phyloP scores from a whole-genome alignment of 2,113 vertebrate genomes.

The Corydoras maculifer region DNA sequence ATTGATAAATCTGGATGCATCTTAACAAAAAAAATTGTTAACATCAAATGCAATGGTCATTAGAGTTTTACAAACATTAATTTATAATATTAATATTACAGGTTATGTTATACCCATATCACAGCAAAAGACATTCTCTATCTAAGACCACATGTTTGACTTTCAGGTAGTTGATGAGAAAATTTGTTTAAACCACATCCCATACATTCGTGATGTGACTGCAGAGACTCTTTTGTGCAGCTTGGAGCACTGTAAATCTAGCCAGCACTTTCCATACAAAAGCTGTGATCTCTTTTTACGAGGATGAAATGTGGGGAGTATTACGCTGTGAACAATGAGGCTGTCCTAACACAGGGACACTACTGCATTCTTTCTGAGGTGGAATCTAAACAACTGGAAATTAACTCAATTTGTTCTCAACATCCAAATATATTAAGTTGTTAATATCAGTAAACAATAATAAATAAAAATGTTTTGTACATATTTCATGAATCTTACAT shows the following conservation, averaged over 20 bases:
- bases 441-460: no score
- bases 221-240: constrained; percentile 52
- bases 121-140: no score
- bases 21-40: no score
- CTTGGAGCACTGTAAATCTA: constrained; percentile 59
- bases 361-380: constrained; percentile 59
- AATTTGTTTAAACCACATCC: constrained; percentile 51
- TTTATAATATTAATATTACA: no score
- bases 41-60: no score
- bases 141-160: constrained; percentile 5
- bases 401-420: no score
- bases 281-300: constrained; percentile 56
- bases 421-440: no score
- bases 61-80: no score
- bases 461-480: no score
- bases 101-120: no score
- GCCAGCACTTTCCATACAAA: constrained; percentile 62
- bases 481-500: no score
- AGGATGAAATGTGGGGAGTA: constrained; percentile 44
- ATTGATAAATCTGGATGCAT: neutral
- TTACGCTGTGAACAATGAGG: constrained; percentile 64
- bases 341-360: constrained; percentile 59
- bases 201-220: constrained; percentile 61
- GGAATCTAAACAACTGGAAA: constrained; percentile 43
- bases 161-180: constrained; percentile 46